Evolutionary conservation across 2,113 vertebrate genomes (phyloP).

Genomic region (Hippopotamus amphibius): DNA sequence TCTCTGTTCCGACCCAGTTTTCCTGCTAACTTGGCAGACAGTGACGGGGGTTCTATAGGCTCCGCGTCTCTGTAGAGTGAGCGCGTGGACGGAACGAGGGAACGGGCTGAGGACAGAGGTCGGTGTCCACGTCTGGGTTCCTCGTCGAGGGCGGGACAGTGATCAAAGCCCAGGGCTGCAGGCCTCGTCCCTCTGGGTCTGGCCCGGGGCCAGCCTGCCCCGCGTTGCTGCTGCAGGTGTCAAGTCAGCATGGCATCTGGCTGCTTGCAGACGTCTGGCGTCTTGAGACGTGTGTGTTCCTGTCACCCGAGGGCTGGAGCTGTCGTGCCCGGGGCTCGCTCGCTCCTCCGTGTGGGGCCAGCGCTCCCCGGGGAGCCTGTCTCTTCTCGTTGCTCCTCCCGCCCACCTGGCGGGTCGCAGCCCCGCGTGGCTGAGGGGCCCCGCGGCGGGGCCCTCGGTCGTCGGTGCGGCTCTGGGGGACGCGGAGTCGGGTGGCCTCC

Average conservation of each 20-base stretch:
- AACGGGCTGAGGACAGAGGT: background rate
- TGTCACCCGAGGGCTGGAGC: accelerated
- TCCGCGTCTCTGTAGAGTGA: accelerated
- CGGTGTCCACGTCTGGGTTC: background rate
- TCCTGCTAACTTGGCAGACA: accelerated
- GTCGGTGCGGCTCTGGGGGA: too few species aligned
- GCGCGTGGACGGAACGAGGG: accelerated
- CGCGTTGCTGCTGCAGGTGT: accelerated
- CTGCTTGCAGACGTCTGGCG: background rate
- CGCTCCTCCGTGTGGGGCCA: background rate
- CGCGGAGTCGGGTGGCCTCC: accelerated
- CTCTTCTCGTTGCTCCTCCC: too few species aligned
- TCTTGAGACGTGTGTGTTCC: accelerated
- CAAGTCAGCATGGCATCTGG: accelerated
- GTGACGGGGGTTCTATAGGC: background rate
- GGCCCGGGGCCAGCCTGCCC: background rate
- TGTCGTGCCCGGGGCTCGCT: accelerated
- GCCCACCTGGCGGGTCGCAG: too few species aligned
- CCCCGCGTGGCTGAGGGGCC: background rate
- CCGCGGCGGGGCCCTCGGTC: background rate
- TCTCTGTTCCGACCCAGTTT: background rate
- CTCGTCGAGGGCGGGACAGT: accelerated
- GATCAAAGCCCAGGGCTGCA: background rate
- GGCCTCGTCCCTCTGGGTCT: background rate
- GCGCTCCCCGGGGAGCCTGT: background rate